A percentile compares a stretch with the other conserved stretches of the same genome.
Conservation (phyloP, 92 coral and sea anemone species). For the Umimayanthus chanpuru region DNA sequence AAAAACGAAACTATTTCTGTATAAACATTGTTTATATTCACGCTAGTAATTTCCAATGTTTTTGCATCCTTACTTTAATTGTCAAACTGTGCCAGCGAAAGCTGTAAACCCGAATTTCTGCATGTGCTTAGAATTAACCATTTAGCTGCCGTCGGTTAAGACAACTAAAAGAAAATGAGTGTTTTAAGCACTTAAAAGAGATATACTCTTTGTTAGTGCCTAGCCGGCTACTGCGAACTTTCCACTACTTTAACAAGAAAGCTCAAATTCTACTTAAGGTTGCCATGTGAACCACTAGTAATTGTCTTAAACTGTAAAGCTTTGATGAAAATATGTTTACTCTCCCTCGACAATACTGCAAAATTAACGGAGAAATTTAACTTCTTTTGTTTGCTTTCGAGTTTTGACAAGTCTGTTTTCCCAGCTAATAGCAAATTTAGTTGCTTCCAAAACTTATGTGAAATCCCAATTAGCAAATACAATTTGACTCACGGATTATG, state of each 20-base stretch:
- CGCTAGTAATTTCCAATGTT: not conserved
- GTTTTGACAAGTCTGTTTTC: conserved; percentile 7
- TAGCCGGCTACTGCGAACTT: not conserved
- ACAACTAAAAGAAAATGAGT: not conserved
- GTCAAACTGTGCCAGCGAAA: not conserved
- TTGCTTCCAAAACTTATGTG: not conserved
- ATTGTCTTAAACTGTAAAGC: conserved; percentile 12
- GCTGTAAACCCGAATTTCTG: not conserved
- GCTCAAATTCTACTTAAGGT: not conserved
- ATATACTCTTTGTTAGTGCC: not conserved
- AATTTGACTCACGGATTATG: not conserved
- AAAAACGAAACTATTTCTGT: not conserved
- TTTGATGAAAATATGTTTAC: conserved; percentile 33
- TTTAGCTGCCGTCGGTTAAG: not conserved
- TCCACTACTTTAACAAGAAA: not conserved
- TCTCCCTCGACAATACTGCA: not conserved
- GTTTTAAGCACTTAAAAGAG: not conserved
- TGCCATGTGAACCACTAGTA: conserved; percentile 14
- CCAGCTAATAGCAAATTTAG: not conserved
- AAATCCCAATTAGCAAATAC: not conserved
- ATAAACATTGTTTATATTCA: not conserved
- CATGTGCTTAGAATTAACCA: not conserved
- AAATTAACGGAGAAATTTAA: conserved; percentile 25
- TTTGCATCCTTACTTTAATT: not conserved
- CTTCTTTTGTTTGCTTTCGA: not conserved